phyloP scores from a whole-genome alignment of 2,797 vertebrate species.

The Periophthalmus magnuspinnatus region DNA sequence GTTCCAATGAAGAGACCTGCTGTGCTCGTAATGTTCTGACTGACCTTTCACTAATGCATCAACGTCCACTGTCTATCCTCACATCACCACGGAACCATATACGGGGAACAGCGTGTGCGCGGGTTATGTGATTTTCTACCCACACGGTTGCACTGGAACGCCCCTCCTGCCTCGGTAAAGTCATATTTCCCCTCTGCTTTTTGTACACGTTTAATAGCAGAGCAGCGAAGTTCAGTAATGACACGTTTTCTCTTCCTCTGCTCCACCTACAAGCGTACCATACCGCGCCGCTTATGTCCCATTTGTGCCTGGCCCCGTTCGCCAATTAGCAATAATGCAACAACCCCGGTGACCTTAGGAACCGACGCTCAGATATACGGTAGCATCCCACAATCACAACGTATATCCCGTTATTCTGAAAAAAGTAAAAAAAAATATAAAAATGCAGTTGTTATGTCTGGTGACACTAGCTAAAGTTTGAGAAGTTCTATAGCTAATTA shows the following conservation, averaged over 20 bases:
- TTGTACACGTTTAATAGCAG: neutral
- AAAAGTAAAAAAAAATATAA: neutral
- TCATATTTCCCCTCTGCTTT: neutral
- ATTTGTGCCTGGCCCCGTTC: slow-evolving; percentile 2
- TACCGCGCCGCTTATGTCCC: slow-evolving; percentile 1
- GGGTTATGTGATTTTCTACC: neutral
- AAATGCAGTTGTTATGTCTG: neutral
- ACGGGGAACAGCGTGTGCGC: neutral
- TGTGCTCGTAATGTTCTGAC: neutral
- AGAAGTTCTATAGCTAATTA: slow-evolving; percentile 4
- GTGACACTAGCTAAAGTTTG: neutral
- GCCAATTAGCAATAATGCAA: slow-evolving; percentile 16
- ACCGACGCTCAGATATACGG: neutral
- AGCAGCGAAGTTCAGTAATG: slow-evolving; percentile 12
- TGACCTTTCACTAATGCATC: slow-evolving; percentile 3
- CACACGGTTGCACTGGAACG: neutral
- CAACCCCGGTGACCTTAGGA: neutral
- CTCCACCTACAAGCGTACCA: slow-evolving; percentile 6
- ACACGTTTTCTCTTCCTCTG: slow-evolving; percentile 11
- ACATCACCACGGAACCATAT: neutral
- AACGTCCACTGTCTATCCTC: neutral
- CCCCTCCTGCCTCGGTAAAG: neutral
- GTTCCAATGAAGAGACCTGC: neutral
- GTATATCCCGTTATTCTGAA: neutral
- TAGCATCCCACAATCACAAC: neutral